Conservation (phyloP, 2,797 vertebrate species). For the Florisuga fusca region DNA sequence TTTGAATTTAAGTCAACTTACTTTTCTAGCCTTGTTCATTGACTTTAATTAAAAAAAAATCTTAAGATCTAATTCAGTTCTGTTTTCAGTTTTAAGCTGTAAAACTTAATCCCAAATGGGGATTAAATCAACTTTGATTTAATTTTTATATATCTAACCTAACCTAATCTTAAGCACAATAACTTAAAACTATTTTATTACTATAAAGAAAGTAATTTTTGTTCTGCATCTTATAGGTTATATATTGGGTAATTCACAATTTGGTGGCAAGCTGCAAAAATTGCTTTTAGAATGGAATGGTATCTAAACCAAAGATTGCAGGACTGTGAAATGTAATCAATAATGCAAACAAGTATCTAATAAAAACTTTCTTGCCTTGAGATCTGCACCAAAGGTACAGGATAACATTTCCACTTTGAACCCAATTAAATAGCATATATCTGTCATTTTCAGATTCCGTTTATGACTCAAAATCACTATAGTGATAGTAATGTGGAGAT, state of each 20-base stretch:
- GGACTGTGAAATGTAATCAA: constrained; percentile 7
- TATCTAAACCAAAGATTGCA: constrained; percentile 10
- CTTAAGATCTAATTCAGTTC: neutral
- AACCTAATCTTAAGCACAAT: neutral
- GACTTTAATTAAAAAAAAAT: constrained; percentile 32
- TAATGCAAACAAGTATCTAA: neutral
- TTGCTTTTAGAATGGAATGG: neutral
- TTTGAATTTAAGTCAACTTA: neutral
- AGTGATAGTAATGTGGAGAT: neutral
- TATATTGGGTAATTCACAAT: neutral
- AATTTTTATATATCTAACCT: neutral
- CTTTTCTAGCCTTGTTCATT: neutral
- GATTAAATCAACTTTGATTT: neutral
- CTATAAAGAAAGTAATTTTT: constrained; percentile 3
- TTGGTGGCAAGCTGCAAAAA: neutral
- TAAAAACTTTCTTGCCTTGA: neutral
- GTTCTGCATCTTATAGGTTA: neutral
- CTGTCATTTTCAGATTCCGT: neutral
- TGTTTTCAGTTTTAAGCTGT: neutral
- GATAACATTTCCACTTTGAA: neutral
- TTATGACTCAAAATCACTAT: neutral
- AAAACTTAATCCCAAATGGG: constrained; percentile 17
- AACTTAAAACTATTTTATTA: neutral
- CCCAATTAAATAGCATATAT: neutral
- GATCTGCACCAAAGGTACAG: neutral